Conservation (phyloP, 1,140 invertebrate species). For the Pseudachorutes palmiensis region DNA sequence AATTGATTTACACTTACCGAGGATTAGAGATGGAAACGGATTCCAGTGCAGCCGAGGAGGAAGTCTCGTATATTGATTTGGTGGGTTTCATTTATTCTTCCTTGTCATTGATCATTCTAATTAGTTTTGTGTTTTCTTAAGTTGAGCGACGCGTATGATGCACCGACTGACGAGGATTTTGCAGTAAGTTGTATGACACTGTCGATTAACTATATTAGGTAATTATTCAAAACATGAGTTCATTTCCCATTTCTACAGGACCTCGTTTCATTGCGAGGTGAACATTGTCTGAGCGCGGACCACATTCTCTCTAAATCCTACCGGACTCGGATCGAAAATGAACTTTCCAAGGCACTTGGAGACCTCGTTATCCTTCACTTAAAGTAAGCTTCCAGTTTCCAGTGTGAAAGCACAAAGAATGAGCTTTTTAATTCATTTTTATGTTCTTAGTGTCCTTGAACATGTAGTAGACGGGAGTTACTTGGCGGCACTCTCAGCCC, state of each 20-base stretch:
- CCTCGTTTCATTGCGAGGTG: slow-evolving; percentile 65
- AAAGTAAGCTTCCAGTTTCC: slow-evolving; percentile 51
- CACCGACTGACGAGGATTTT: slow-evolving; percentile 31
- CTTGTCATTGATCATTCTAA: background rate
- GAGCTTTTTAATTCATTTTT: slow-evolving; percentile 6
- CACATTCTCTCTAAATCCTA: slow-evolving; percentile 61
- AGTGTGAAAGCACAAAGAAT: slow-evolving; percentile 11
- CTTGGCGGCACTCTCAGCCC: slow-evolving; percentile 66
- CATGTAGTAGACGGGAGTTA: slow-evolving; percentile 58
- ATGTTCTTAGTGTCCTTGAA: slow-evolving; percentile 51
- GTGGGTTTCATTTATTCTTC: background rate
- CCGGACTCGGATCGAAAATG: slow-evolving; percentile 52
- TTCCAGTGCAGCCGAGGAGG: background rate
- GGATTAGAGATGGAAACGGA: slow-evolving; percentile 2
- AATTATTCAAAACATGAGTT: slow-evolving; percentile 9
- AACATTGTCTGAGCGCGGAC: slow-evolving; percentile 61
- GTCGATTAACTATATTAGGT: slow-evolving; percentile 11
- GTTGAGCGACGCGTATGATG: slow-evolving; percentile 34
- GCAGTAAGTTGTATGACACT: slow-evolving; percentile 28
- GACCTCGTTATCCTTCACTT: slow-evolving; percentile 72
- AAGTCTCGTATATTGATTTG: background rate
- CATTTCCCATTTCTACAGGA: slow-evolving; percentile 43
- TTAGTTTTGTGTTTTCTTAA: slow-evolving; percentile 4
- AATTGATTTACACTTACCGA: too few relatives aligned
- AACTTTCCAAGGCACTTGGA: slow-evolving; percentile 63